Percentiles rank a stretch among this genome's conserved stretches.
Conservation (phyloP, 2,797 vertebrate genomes). For the Argentina silus region DNA sequence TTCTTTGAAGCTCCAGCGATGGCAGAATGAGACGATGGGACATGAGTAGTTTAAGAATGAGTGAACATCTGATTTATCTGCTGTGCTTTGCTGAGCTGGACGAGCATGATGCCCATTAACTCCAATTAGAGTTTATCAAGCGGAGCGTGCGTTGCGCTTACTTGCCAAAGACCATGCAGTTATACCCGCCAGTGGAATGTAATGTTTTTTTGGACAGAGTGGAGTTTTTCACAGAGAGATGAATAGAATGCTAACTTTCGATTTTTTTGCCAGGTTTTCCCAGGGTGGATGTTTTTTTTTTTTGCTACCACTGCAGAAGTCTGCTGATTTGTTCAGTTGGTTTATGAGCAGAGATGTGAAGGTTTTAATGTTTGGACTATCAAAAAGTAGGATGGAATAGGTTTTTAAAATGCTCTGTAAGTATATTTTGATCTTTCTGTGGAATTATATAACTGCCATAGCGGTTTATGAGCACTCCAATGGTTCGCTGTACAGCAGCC, state of each 20-base stretch:
- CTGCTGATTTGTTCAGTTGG: not conserved
- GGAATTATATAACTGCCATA: not conserved
- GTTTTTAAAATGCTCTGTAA: not conserved
- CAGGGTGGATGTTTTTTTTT: not conserved
- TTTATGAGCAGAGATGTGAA: not conserved
- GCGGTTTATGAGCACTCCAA: not conserved
- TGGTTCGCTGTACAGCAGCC: not conserved
- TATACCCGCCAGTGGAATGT: not conserved
- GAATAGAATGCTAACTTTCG: constrained; percentile 2
- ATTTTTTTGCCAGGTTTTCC: not conserved
- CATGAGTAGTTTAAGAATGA: constrained; percentile 21
- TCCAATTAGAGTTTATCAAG: constrained; percentile 25
- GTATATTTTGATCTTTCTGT: not conserved
- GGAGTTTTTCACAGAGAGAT: not conserved
- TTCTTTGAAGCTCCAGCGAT: constrained; percentile 23
- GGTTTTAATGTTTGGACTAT: not conserved
- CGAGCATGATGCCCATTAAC: constrained; percentile 32
- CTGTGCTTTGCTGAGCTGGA: constrained; percentile 19
- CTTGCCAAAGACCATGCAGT: not conserved
- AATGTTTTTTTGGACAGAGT: not conserved
- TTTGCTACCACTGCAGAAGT: not conserved
- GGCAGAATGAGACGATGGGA: constrained; percentile 13
- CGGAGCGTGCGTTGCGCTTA: constrained; percentile 5
- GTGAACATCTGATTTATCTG: constrained; percentile 27
- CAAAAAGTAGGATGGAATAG: not conserved